Base-by-base conservation (phyloP, 2,888 invertebrate genomes). In the Drosophila testacea region DNA sequence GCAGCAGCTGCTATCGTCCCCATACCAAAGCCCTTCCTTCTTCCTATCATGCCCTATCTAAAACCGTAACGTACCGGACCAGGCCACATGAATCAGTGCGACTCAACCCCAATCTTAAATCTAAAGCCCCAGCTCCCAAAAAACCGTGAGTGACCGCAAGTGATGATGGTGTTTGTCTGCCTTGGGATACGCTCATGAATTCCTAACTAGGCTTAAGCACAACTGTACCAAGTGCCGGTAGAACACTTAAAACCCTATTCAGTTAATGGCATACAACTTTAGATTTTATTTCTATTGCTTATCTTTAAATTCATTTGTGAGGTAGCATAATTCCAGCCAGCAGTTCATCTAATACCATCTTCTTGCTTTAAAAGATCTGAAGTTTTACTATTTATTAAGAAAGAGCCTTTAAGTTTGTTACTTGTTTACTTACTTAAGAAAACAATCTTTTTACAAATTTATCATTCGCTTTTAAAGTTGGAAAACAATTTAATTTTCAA, bases 101-200 rank as follows among this genome's bases (percentile, higher is more conserved):
- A 56, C 16, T 38, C 7, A 10, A 28, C 36, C 3, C 44, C n/a
- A 48, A 32, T 60, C 51, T 44, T 3, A 28, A 51, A 30, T 10
- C 48, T 39, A 27, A 44, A n/a, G 47, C 52, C 13, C 32, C 54
- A 36, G 13, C 38, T 41, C 38, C 30, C 54, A 41, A 13, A 38
- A 38, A 34, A 46, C 65, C 51, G 73, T 68, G 60, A 73, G 65
- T 83, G 83, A 83, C 83, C 82, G 68, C 83, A 83, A 79, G 67
- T 83, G 61, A 55, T 77, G 71, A 64, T 63, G 77, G 47, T 59
- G 62, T 47, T 68, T 72, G 68, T 72, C 75, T 71, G 75, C 54
- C 47, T 47, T 44, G 50, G 59, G 38, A 51, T 39, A 65, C 60
- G 59, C 60, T 64, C 66, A 73, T 61, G 66, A 70, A 61, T 75